Percentiles rank a stretch among this genome's conserved stretches.
phyloP scores from a whole-genome alignment of 35 echinoderm and acorn worm species.

The Lytechinus pictus region DNA sequence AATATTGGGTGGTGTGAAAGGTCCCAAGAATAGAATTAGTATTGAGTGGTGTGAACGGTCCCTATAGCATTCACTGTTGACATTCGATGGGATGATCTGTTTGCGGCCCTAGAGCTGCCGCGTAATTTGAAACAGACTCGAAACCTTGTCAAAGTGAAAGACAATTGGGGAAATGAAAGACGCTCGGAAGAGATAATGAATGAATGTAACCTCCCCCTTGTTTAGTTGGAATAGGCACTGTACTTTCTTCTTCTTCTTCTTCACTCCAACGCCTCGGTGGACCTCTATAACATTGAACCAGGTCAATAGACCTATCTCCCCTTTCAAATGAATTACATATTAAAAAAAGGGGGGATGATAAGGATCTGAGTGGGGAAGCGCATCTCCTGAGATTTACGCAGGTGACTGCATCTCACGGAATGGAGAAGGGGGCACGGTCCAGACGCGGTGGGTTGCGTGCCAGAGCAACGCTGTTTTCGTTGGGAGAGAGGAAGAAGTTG shows the following conservation, averaged over 20 bases:
- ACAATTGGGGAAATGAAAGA: slow-evolving; percentile 47
- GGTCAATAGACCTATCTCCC: slow-evolving; percentile 15
- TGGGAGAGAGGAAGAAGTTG: slow-evolving; percentile 15
- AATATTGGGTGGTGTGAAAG: background rate
- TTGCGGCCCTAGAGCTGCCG: slow-evolving; percentile 36
- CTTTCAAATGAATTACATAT: background rate
- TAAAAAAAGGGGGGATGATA: background rate
- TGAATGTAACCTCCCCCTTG: background rate
- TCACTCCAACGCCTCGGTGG: background rate
- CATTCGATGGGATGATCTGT: slow-evolving; percentile 39
- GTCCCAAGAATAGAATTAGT: background rate
- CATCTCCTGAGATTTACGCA: slow-evolving; percentile 25
- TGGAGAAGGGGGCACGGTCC: background rate
- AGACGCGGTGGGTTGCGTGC: slow-evolving; percentile 32
- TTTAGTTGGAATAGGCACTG: slow-evolving; percentile 8
- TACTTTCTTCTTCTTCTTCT: background rate
- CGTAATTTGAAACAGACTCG: slow-evolving; percentile 32
- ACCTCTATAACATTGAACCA: background rate
- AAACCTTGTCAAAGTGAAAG: slow-evolving; percentile 33
- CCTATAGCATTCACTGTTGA: slow-evolving; percentile 18
- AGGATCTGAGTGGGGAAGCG: slow-evolving; percentile 29
- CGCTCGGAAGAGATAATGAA: slow-evolving; percentile 38
- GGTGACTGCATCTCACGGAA: slow-evolving; percentile 35
- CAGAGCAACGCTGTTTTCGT: slow-evolving; percentile 35
- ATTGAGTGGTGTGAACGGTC: background rate